These are phyloP conservation scores for Drosophila nr. medialis DNA, from an alignment of 2,888 invertebrate species.

Conservation along the genomic window DNA sequence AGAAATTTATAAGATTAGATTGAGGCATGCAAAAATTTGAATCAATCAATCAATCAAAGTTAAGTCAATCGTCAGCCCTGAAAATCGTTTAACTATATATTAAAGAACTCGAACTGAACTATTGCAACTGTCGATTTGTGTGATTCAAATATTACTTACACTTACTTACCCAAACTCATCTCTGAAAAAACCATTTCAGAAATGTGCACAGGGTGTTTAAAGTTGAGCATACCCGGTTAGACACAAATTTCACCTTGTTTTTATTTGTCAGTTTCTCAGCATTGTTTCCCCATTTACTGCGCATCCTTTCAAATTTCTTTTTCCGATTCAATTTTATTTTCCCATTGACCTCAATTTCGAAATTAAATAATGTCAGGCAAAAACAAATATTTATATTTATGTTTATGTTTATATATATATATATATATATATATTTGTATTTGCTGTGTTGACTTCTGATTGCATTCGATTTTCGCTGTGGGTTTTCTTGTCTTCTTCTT, in stretches of 20 bases:
- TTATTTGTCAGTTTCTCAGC: constrained; percentile 15
- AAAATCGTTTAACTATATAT: too few species aligned
- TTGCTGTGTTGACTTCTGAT: constrained; percentile 4
- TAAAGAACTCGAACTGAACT: background rate
- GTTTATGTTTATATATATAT: background rate
- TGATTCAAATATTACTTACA: background rate
- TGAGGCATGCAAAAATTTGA: background rate
- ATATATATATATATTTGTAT: background rate
- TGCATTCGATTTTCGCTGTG: constrained; percentile 16
- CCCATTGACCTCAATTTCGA: constrained; percentile 74
- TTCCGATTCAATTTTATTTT: constrained; percentile 58
- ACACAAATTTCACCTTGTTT: background rate
- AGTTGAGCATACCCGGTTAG: background rate
- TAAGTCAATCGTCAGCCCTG: too few species aligned
- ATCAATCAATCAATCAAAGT: too few species aligned
- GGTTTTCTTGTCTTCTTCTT: constrained; percentile 1
- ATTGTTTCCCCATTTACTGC: constrained; percentile 23
- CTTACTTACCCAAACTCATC: background rate
- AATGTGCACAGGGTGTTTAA: constrained; percentile 1
- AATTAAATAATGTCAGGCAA: constrained; percentile 26
- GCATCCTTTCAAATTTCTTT: constrained; percentile 32
- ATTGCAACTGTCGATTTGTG: too few species aligned
- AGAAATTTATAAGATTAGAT: background rate
- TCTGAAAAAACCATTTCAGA: background rate
- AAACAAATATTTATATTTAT: constrained; percentile 15